Evolutionary conservation across 1,140 invertebrate genomes (phyloP).

Genomic region (Trinorchestia longiramus): DNA sequence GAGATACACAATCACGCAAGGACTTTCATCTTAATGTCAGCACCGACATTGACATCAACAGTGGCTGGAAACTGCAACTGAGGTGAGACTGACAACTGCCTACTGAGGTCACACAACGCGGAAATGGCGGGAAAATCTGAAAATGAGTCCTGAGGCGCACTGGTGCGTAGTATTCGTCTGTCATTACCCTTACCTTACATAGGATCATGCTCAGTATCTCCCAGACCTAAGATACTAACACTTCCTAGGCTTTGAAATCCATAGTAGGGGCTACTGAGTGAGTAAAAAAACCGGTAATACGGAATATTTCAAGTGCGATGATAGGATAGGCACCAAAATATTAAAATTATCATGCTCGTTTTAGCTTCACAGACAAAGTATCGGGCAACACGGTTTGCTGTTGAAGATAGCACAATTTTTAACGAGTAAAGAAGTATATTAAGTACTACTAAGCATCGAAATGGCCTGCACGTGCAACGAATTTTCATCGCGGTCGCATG

Average conservation of each 20-base stretch:
- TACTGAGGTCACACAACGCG: slow-evolving; percentile 26
- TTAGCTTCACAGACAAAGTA: neutral
- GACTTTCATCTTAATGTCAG: slow-evolving; percentile 40
- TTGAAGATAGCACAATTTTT: neutral
- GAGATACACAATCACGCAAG: slow-evolving; percentile 8
- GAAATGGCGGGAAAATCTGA: slow-evolving; percentile 9
- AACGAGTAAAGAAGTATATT: neutral
- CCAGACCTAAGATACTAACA: neutral
- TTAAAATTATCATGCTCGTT: neutral
- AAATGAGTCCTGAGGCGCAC: neutral
- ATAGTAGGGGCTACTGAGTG: neutral
- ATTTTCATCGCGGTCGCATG: neutral
- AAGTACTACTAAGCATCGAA: neutral
- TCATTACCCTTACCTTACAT: neutral
- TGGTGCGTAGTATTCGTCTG: neutral
- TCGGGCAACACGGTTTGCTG: neutral
- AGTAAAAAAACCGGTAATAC: neutral
- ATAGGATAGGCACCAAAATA: neutral
- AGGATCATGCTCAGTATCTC: neutral
- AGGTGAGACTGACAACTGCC: slow-evolving; percentile 18
- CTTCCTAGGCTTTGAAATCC: neutral
- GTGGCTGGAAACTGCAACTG: slow-evolving; percentile 27
- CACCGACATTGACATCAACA: slow-evolving; percentile 29
- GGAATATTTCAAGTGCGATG: neutral
- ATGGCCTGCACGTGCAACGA: neutral